phyloP scores from a whole-genome alignment of 2,888 invertebrate genomes.

The Stenchaetothrips biformis region DNA sequence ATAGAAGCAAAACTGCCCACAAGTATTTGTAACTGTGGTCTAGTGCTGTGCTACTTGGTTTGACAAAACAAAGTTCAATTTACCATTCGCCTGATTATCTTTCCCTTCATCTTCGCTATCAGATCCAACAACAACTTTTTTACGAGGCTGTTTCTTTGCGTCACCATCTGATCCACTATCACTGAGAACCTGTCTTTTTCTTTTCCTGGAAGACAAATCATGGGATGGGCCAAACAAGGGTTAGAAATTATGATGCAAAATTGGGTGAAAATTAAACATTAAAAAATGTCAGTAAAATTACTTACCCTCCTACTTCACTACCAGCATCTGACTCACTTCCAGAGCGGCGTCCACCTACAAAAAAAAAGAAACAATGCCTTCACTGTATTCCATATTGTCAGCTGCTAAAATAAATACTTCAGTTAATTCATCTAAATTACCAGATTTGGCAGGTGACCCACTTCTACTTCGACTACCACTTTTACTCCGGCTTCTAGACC shows the following conservation, averaged over 20 bases:
- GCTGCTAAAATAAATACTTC: no score
- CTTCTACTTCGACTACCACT: slow-evolving; percentile 31
- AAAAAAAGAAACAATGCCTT: background rate
- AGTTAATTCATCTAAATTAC: background rate
- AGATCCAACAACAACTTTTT: slow-evolving; percentile 56
- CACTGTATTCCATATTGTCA: background rate
- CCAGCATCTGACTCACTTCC: background rate
- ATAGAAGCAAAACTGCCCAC: background rate
- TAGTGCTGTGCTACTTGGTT: background rate
- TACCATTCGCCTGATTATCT: slow-evolving; percentile 35
- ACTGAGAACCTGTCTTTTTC: slow-evolving; percentile 37
- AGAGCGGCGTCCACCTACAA: background rate
- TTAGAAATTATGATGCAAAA: background rate
- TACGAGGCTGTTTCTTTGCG: slow-evolving; percentile 47
- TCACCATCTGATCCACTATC: slow-evolving; percentile 43
- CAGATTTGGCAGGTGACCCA: slow-evolving; percentile 27
- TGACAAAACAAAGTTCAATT: background rate
- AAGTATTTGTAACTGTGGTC: background rate
- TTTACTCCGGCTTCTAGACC: slow-evolving; percentile 30
- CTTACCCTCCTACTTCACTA: slow-evolving; percentile 34
- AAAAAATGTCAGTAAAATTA: slow-evolving; percentile 27
- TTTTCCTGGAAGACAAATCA: slow-evolving; percentile 31
- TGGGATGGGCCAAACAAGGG: no score
- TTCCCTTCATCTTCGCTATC: slow-evolving; percentile 60
- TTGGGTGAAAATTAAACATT: slow-evolving; percentile 30